These are phyloP conservation scores for Drosophila serrata DNA, from an alignment of 1,140 invertebrate species.

Conservation along the genomic window DNA sequence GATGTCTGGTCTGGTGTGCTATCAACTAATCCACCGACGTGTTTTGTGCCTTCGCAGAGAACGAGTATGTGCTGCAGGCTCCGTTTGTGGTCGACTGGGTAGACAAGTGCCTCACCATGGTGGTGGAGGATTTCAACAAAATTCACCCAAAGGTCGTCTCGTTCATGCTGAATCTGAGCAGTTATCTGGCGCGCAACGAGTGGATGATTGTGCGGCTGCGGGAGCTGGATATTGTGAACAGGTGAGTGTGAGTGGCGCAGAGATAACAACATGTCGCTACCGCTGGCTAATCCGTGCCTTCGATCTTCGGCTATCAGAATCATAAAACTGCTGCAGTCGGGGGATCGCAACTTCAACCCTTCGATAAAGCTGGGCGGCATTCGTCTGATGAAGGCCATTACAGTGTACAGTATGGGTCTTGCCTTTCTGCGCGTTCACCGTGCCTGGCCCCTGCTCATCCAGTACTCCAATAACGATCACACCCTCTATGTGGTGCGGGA, in stretches of 20 bases:
- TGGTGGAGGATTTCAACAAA: constrained; percentile 60
- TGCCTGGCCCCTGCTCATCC: constrained; percentile 87
- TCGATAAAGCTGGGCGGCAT: constrained; percentile 88
- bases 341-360: constrained; percentile 72
- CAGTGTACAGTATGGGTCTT: constrained; percentile 86
- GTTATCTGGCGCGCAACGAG: constrained; percentile 76
- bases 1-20: background rate
- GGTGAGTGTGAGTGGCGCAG: constrained; percentile 37
- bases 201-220: constrained; percentile 70
- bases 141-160: constrained; percentile 78
- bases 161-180: constrained; percentile 82
- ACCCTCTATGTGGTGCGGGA: constrained; percentile 89
- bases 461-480: constrained; percentile 87
- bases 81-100: constrained; percentile 75
- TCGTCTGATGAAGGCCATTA: constrained; percentile 86
- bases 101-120: constrained; percentile 65
- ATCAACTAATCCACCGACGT: constrained; percentile 8
- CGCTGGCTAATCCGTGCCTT: constrained; percentile 5
- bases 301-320: constrained; percentile 38
- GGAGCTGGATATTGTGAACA: constrained; percentile 65
- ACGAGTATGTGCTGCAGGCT: constrained; percentile 62
- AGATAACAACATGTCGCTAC: background rate
- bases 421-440: constrained; percentile 87
- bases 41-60: constrained; percentile 43
- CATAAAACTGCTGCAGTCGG: constrained; percentile 52